Evolutionary conservation across 2,113 vertebrate genomes (phyloP), one percentile per base, ranked within the genome.

Genomic region (Hippocampus abdominalis): DNA sequence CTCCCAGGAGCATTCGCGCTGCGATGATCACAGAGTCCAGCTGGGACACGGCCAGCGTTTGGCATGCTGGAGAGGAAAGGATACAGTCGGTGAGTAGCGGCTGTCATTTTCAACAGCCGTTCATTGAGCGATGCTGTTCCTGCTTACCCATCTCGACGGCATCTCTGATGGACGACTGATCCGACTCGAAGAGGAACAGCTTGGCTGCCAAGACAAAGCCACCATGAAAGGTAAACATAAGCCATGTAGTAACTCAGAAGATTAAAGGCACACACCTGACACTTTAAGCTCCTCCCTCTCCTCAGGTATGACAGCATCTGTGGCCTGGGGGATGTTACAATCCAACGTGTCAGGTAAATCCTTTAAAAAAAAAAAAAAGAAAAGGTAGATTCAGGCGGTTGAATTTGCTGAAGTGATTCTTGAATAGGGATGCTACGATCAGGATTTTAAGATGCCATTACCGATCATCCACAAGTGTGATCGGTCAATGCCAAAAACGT

Each of bases 261-360:
- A 18, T 1, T 7, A 27, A 27, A n/a, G 15, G 29, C n/a, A 77
- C 92, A 90, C 88, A 98, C 96, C 97, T 81, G 96, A 96, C 68
- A 99, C 96, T 85, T 96, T 98, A 81, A 99, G 87, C 80, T 98
- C 97, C 83, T 98, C 96, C 79, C 96, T 94, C 88, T 99, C 97
- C 81, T 99, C 97, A 12, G 95, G 94, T 76, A 93, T 95, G 87
- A 99, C 96, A 39, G 93, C 94, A 74, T 99, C 97, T 66, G 94
- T 71, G 40, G 92, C 93, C 76, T 95, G 93, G 42, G 93, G 89
- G 64, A 95, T 85, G 67, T 91, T 89, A 81, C 96, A 99, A 83
- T 97, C 94, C 84, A 98, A 83, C 44, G 92, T 90, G 21, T 93
- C 91, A 44, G 91, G 88, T 49, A 93, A 84, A 68, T 94, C 94